Conservation (phyloP, 2,888 invertebrate species). For the Idaea aversata region DNA sequence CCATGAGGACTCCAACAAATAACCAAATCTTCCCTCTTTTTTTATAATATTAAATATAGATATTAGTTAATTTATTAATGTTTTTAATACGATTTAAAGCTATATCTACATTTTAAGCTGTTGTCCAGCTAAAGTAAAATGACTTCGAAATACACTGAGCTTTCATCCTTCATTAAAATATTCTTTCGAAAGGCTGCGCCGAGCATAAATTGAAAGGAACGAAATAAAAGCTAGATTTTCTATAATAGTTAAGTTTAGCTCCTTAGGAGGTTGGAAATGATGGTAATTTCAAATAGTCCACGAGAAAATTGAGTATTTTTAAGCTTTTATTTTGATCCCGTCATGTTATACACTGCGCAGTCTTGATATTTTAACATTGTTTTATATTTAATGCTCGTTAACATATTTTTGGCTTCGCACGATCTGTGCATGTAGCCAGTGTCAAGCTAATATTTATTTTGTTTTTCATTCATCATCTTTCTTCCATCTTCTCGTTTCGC, state of each 20-base stretch:
- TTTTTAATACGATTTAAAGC: not conserved
- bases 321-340: no score
- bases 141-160: not conserved
- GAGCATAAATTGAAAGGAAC: no score
- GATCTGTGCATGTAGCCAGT: not conserved
- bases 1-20: no score
- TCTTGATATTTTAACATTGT: no score
- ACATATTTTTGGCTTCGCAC: not conserved
- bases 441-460: not conserved
- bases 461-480: not conserved
- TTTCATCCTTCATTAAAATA: not conserved
- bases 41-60: not conserved
- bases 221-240: no score
- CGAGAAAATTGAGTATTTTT: no score
- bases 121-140: not conserved
- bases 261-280: no score
- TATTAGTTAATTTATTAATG: not conserved
- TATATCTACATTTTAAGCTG: constrained; percentile 3
- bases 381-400: no score
- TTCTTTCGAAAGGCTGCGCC: not conserved
- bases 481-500: not conserved
- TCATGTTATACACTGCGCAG: no score
- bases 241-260: no score
- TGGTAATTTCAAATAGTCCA: no score
- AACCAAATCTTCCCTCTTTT: no score